These are phyloP conservation scores for Tragelaphus strepsiceros DNA, from an alignment of 2,113 vertebrate genomes.

Conservation along the genomic window DNA sequence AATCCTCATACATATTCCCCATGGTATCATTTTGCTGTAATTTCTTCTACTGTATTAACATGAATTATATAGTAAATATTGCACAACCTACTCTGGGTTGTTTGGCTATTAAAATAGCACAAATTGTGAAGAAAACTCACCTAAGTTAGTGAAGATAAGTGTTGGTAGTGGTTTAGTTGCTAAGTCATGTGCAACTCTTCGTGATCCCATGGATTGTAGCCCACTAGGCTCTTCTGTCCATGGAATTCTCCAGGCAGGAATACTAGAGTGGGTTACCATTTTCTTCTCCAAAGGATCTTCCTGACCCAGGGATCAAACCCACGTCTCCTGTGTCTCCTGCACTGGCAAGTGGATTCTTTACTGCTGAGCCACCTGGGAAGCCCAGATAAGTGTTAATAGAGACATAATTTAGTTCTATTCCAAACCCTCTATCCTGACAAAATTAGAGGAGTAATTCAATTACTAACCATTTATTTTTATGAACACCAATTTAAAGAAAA, in stretches of 20 bases:
- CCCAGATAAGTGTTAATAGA: background rate
- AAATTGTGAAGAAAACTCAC: background rate
- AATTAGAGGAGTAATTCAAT: constrained; percentile 24
- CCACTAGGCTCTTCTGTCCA: fast-evolving
- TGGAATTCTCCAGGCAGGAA: background rate
- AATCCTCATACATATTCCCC: background rate
- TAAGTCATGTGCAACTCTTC: background rate
- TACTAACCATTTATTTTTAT: constrained; percentile 9
- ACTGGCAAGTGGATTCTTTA: background rate
- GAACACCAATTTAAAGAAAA: constrained; percentile 28
- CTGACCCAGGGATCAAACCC: background rate
- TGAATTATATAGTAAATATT: constrained; percentile 30
- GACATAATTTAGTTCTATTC: background rate
- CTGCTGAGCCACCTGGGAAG: background rate
- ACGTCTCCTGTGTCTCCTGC: background rate
- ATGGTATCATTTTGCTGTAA: background rate
- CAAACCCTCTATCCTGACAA: background rate
- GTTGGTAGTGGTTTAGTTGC: background rate
- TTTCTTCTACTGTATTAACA: constrained; percentile 14
- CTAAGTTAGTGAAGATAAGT: background rate
- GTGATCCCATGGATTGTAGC: background rate
- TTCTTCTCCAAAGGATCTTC: background rate
- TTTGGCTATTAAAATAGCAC: constrained; percentile 21
- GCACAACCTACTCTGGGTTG: background rate
- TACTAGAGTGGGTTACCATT: background rate